Conservation (phyloP, 92 coral and sea anemone genomes). For the Bergia sp. region DNA sequence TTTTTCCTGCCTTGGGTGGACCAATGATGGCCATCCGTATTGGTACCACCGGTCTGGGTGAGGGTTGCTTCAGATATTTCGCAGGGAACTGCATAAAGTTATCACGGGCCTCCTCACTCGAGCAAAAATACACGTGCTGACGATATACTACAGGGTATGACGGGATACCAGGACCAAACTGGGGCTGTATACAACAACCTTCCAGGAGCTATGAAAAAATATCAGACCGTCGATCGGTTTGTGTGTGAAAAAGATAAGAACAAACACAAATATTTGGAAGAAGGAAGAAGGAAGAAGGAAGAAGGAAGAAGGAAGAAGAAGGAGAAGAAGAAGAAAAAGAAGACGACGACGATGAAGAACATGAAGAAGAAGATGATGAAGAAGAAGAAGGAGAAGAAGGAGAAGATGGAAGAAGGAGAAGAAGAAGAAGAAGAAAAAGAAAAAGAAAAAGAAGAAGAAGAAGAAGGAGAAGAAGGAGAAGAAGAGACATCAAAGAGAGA, state of each 20-base stretch:
- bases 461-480: too few species aligned
- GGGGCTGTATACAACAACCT: conserved; percentile 94
- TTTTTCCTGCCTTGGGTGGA: conserved; percentile 98
- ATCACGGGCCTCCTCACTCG: conserved; percentile 82
- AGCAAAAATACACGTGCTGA: conserved; percentile 89
- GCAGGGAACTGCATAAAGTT: conserved; percentile 86
- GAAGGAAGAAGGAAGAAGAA: too few species aligned
- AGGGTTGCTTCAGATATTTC: conserved; percentile 89
- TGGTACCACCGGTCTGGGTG: conserved; percentile 97
- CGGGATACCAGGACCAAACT: conserved; percentile 68
- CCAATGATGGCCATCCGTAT: conserved; percentile 94
- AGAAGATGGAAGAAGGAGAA: too few species aligned
- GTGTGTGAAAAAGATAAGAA: not conserved
- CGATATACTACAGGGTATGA: conserved; percentile 85
- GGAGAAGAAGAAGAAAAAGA: too few species aligned
- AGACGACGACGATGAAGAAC: too few species aligned
- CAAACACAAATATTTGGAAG: too few species aligned
- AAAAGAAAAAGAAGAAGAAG: too few species aligned
- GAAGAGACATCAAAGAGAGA: too few species aligned
- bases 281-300: too few species aligned
- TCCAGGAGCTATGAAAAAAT: conserved; percentile 74
- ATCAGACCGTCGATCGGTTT: not conserved
- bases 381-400: too few species aligned
- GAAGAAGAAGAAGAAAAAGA: too few species aligned
- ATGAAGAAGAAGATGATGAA: too few species aligned